Conservation (phyloP, 2,113 vertebrate species). For the Microtus richardsoni region DNA sequence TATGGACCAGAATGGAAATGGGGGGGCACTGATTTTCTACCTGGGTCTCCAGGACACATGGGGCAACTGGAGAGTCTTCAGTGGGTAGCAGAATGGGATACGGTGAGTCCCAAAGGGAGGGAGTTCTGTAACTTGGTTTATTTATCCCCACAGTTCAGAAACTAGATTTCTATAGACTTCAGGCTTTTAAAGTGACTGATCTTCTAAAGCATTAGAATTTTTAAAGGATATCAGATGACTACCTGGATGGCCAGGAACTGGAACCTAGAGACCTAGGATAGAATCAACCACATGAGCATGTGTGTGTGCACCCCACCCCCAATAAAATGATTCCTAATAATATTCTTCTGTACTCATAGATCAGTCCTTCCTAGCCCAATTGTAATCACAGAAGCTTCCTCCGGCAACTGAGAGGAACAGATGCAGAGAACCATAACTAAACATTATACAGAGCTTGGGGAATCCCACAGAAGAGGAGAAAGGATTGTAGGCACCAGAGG, state of each 20-base stretch:
- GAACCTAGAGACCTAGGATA: background rate
- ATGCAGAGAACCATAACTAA: background rate
- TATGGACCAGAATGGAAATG: background rate
- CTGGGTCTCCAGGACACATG: background rate
- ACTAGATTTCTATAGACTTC: background rate
- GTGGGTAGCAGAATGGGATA: background rate
- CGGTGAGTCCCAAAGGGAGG: background rate
- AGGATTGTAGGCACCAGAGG: background rate
- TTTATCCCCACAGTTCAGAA: background rate
- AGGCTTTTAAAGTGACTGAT: background rate
- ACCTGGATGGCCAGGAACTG: background rate
- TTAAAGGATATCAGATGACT: background rate
- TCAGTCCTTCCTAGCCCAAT: background rate
- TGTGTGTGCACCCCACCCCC: rapidly evolving
- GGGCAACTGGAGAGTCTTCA: background rate
- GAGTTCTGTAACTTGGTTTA: background rate
- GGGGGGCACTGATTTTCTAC: background rate
- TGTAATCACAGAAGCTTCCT: background rate
- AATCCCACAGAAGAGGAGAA: background rate
- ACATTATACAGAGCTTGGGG: background rate
- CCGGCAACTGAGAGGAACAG: background rate
- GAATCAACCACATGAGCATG: background rate
- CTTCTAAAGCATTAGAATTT: background rate
- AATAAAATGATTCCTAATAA: background rate
- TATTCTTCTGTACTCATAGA: background rate